These are phyloP conservation scores for Ptiloglossa arizonensis DNA, from an alignment of 1,140 invertebrate genomes.

Conservation along the genomic window DNA sequence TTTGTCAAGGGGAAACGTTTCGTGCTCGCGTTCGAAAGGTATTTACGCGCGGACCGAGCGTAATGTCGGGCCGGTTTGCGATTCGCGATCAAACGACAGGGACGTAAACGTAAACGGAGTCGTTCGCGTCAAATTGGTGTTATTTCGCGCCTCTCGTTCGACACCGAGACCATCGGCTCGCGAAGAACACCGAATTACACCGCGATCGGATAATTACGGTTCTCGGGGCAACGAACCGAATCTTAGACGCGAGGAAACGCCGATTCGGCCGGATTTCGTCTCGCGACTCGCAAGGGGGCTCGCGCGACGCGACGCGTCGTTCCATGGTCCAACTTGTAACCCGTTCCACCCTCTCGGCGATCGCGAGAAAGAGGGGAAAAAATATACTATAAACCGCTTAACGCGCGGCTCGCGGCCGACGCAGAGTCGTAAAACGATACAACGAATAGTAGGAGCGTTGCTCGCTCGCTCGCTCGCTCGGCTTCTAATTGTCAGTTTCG, in stretches of 20 bases:
- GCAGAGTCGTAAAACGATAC: slow-evolving; percentile 47
- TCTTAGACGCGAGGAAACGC: too few species aligned
- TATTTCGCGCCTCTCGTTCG: background rate
- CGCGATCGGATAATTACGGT: too few species aligned
- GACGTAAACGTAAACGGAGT: too few species aligned
- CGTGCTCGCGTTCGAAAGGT: too few species aligned
- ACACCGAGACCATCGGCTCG: background rate
- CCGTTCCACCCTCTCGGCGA: slow-evolving; percentile 20
- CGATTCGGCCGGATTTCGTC: background rate
- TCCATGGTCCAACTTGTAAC: slow-evolving; percentile 3
- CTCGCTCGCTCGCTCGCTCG: slow-evolving; percentile 25
- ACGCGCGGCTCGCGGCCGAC: slow-evolving; percentile 23
- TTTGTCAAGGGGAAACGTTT: background rate
- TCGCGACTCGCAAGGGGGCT: background rate
- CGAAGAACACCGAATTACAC: too few species aligned
- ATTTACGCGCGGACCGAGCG: too few species aligned
- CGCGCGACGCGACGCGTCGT: background rate
- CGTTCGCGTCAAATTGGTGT: background rate
- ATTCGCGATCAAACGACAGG: too few species aligned
- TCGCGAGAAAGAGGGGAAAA: too few species aligned
- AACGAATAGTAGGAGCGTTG: slow-evolving; percentile 50
- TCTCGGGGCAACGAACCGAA: too few species aligned
- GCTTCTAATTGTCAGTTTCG: slow-evolving; percentile 48
- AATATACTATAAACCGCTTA: slow-evolving; percentile 51
- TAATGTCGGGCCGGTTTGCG: too few species aligned